These are phyloP conservation scores for Mystacides longicornis DNA, from an alignment of 2,888 invertebrate species.

Conservation along the genomic window DNA sequence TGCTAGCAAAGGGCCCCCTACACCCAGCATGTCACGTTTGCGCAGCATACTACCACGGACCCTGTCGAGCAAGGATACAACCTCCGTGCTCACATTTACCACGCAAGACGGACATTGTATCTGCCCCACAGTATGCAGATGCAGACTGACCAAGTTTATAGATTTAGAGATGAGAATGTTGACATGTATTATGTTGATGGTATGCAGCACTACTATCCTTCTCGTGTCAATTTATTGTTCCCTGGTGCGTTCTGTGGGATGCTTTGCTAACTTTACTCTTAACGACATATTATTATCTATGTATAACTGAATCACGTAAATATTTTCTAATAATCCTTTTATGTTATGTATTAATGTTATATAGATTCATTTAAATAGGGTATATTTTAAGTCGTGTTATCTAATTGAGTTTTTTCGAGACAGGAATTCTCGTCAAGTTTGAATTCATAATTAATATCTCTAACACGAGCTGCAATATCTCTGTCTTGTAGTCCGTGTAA, in stretches of 20 bases:
- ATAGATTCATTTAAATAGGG: too few species aligned
- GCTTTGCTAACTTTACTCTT: slow-evolving; percentile 11
- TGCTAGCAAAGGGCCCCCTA: slow-evolving; percentile 67
- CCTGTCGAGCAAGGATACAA: neutral
- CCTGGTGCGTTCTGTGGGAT: slow-evolving; percentile 17
- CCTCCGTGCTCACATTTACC: neutral
- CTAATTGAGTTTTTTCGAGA: too few species aligned
- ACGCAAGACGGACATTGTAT: slow-evolving; percentile 5
- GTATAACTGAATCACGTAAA: too few species aligned
- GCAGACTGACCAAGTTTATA: neutral
- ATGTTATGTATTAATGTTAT: too few species aligned
- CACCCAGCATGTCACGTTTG: slow-evolving; percentile 29
- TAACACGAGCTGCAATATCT: too few species aligned
- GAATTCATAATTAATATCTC: too few species aligned
- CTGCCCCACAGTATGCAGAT: neutral
- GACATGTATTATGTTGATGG: neutral
- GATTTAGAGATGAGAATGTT: neutral
- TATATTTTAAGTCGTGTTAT: too few species aligned
- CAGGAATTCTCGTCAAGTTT: too few species aligned
- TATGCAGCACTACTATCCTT: neutral
- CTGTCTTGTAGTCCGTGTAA: too few species aligned
- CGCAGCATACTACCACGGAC: slow-evolving; percentile 28
- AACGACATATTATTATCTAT: too few species aligned
- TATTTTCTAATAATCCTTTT: too few species aligned
- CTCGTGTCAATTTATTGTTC: slow-evolving; percentile 16